These are phyloP conservation scores for Drosophila rhopaloa DNA, from an alignment of 1,140 invertebrate genomes.

Conservation along the genomic window DNA sequence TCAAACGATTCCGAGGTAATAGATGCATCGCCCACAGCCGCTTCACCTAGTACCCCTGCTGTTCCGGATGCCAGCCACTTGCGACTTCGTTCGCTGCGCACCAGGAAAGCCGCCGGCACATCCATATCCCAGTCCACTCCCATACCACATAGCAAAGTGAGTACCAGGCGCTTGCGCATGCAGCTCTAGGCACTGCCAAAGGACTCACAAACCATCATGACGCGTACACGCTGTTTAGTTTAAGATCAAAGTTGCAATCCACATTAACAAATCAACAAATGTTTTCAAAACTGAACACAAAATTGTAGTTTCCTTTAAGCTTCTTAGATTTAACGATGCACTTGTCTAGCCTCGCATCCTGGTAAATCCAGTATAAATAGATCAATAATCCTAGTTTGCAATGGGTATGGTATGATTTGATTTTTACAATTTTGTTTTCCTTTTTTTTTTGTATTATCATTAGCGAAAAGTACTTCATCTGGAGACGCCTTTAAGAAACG, in stretches of 20 bases:
- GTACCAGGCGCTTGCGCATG: constrained; percentile 60
- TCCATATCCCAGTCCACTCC: constrained; percentile 20
- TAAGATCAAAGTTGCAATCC: constrained; percentile 39
- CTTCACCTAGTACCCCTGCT: constrained; percentile 4
- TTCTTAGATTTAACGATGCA: neutral
- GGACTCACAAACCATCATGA: constrained; percentile 10
- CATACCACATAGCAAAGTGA: constrained; percentile 62
- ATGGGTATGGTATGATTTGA: constrained; percentile 6
- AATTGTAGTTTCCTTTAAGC: constrained; percentile 44
- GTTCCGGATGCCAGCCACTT: constrained; percentile 27
- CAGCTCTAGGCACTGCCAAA: constrained; percentile 54
- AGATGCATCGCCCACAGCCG: constrained; percentile 50
- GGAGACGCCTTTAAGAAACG: constrained; percentile 69
- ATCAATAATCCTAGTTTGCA: constrained; percentile 18
- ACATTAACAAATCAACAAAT: constrained; percentile 48
- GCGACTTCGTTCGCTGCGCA: constrained; percentile 57
- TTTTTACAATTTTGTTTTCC: constrained; percentile 22
- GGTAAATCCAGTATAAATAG: constrained; percentile 16
- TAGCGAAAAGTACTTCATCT: constrained; percentile 58
- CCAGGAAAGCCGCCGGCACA: constrained; percentile 12
- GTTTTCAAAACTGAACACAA: constrained; percentile 43
- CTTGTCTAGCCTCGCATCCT: neutral
- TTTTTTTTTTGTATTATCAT: constrained; percentile 29
- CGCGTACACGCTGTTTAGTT: constrained; percentile 11
- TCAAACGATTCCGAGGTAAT: constrained; percentile 61